A percentile compares a stretch with the other conserved stretches of the same genome.
These are phyloP conservation scores for Delichon dasypus DNA, from an alignment of 2,797 vertebrate genomes.

Conservation along the genomic window DNA sequence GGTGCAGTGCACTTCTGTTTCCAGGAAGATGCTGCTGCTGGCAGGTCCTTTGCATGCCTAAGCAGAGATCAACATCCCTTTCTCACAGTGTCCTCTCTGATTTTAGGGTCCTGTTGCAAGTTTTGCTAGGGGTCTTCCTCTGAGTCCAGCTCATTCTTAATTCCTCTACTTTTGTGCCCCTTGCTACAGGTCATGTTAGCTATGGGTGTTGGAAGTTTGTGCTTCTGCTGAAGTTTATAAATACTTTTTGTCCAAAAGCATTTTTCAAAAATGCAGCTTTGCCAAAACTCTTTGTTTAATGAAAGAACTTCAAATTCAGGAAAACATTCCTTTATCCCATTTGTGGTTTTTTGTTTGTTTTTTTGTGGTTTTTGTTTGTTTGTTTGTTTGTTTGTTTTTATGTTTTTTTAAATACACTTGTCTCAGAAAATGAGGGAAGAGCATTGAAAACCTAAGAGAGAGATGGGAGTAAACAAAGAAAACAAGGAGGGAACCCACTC, in stretches of 20 bases:
- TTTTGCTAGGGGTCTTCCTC: not conserved
- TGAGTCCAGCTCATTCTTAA: not conserved
- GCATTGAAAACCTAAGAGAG: not conserved
- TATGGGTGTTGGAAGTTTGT: not conserved
- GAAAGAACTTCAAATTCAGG: not conserved
- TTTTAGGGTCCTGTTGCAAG: not conserved
- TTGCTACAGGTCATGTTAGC: not conserved
- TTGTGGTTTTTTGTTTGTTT: not conserved
- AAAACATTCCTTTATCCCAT: not conserved
- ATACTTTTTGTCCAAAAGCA: not conserved
- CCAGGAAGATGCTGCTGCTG: not conserved
- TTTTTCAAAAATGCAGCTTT: not conserved
- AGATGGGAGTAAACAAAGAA: not conserved
- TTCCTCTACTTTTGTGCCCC: not conserved
- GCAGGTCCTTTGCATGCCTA: not conserved
- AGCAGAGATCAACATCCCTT: not conserved
- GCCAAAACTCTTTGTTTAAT: not conserved
- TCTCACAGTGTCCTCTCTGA: not conserved
- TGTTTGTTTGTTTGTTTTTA: no score
- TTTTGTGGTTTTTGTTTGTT: not conserved
- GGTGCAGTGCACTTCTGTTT: accelerated
- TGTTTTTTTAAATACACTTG: not conserved
- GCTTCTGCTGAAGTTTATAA: not conserved
- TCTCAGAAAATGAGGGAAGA: not conserved
- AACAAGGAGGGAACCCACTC: not conserved